Evolutionary conservation across 2,797 vertebrate species (phyloP).

Genomic region (Hoplostethus mediterraneus): DNA sequence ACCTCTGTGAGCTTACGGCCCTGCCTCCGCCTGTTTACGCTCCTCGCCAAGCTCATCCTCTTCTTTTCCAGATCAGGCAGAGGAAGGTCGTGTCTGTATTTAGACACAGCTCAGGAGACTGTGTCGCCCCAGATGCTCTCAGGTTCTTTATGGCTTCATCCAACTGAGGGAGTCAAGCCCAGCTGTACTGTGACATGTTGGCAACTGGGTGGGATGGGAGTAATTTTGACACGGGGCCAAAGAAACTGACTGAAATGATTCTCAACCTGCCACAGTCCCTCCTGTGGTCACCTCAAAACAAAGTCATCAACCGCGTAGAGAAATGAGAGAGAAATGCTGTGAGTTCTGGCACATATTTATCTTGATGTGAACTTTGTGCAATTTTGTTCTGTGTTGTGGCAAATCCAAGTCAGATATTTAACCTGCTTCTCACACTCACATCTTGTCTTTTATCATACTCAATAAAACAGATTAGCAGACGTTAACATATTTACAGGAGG

Average conservation of each 20-base stretch:
- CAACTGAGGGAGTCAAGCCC: slow-evolving; percentile 8
- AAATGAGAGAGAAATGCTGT: not conserved
- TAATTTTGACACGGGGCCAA: not conserved
- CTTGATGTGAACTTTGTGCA: slow-evolving; percentile 9
- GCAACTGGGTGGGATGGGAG: not conserved
- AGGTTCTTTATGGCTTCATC: slow-evolving; percentile 40
- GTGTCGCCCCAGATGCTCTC: slow-evolving; percentile 41
- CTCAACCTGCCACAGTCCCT: not conserved
- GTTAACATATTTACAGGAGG: slow-evolving; percentile 35
- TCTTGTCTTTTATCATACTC: slow-evolving; percentile 28
- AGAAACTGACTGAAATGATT: slow-evolving; percentile 1
- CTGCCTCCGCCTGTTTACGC: slow-evolving; percentile 36
- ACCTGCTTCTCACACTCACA: not conserved
- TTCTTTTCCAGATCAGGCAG: slow-evolving; percentile 24
- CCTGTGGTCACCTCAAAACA: not conserved
- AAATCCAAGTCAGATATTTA: not conserved
- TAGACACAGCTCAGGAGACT: slow-evolving; percentile 49
- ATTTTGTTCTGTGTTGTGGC: not conserved
- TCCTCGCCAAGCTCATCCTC: slow-evolving; percentile 38
- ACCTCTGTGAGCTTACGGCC: slow-evolving; percentile 11
- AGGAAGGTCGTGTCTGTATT: slow-evolving; percentile 65
- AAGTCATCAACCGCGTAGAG: not conserved
- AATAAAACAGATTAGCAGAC: slow-evolving; percentile 20
- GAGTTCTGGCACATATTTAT: not conserved
- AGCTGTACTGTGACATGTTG: slow-evolving; percentile 5